phyloP scores from a whole-genome alignment of 1,140 invertebrate species.

The Cotesia glomerata region DNA sequence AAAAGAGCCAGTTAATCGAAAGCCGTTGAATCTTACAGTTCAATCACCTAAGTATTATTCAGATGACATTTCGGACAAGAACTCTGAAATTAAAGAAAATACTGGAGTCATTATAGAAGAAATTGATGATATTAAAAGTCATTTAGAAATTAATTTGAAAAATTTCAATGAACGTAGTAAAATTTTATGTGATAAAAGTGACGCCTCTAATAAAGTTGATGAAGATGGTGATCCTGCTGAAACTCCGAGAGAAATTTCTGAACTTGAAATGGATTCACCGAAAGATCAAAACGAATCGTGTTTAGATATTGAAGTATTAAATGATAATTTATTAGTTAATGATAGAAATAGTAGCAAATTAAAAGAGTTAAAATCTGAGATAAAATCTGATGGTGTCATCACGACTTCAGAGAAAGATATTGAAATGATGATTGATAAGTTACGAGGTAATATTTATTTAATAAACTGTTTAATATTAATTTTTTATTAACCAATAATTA shows the following conservation, averaged over 20 bases:
- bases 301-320: constrained; percentile 45
- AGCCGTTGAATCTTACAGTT: constrained; percentile 26
- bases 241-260: constrained; percentile 51
- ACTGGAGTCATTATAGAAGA: constrained; percentile 7
- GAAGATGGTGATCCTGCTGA: constrained; percentile 43
- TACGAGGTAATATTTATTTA: constrained; percentile 51
- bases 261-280: constrained; percentile 56
- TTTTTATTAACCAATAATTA: neutral
- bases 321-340: constrained; percentile 47
- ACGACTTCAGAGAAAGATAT: constrained; percentile 57
- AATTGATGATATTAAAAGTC: neutral
- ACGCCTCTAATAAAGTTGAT: constrained; percentile 44
- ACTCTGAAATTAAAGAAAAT: neutral
- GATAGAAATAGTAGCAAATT: neutral
- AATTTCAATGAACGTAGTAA: constrained; percentile 23
- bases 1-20: neutral
- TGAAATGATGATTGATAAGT: constrained; percentile 57
- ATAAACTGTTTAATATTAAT: neutral
- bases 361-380: constrained; percentile 41
- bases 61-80: constrained; percentile 1
- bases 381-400: constrained; percentile 41
- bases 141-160: constrained; percentile 4
- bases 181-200: constrained; percentile 22
- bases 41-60: constrained; percentile 26
- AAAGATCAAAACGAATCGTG: constrained; percentile 50